Conservation (phyloP, 2,113 vertebrate species). For the Alligator mississippiensis region DNA sequence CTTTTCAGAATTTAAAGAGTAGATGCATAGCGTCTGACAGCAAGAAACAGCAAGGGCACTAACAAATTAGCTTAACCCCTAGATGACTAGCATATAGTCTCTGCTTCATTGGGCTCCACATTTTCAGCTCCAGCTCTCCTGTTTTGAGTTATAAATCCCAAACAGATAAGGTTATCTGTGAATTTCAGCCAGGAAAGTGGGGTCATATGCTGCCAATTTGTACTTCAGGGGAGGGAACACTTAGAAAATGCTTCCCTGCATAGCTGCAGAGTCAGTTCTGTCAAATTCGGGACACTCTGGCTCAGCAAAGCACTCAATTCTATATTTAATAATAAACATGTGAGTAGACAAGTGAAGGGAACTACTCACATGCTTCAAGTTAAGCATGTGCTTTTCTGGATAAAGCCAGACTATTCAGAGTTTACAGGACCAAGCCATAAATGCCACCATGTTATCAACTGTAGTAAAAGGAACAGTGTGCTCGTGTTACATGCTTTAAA, state of each 20-base stretch:
- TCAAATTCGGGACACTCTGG: conserved; percentile 39
- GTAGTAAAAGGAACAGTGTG: neutral
- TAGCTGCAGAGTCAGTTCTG: neutral
- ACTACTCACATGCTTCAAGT: conserved; percentile 34
- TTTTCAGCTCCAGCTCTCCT: neutral
- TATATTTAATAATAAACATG: neutral
- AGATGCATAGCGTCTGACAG: neutral
- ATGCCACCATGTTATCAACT: neutral
- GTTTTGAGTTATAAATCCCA: conserved; percentile 27
- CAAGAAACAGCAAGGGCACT: conserved; percentile 31
- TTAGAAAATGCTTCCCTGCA: neutral
- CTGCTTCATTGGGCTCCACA: neutral
- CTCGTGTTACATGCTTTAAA: neutral
- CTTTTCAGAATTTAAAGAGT: conserved; percentile 57
- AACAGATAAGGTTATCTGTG: neutral
- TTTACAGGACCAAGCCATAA: neutral
- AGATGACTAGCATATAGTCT: neutral
- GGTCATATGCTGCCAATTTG: neutral
- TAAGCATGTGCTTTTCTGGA: neutral
- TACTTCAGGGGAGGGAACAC: neutral
- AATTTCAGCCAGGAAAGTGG: neutral
- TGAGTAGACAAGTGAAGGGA: conserved; percentile 51
- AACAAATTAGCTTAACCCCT: conserved; percentile 40
- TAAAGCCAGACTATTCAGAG: neutral
- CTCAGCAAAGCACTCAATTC: conserved; percentile 61